Evolutionary conservation across 2,888 invertebrate species (phyloP).

Genomic region (Thera britannica): DNA sequence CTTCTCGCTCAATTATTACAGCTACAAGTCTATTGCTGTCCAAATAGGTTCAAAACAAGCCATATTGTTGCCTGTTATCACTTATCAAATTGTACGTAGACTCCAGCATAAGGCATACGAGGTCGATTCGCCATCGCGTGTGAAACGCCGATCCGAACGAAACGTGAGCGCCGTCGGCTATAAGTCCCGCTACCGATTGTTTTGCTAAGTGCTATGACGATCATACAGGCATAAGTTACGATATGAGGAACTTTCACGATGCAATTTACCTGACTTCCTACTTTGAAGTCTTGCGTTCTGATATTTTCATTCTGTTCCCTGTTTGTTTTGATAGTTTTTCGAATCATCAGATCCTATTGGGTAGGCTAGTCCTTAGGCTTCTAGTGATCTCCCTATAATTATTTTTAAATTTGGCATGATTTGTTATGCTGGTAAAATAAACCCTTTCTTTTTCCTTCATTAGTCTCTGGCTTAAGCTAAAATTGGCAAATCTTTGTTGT

Average conservation of each 20-base stretch:
- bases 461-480: neutral
- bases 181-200: conserved; percentile 77
- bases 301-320: neutral
- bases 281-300: conserved; percentile 1
- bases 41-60: neutral
- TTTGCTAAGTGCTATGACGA: conserved; percentile 67
- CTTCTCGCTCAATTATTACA: too few relatives aligned
- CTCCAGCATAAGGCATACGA: conserved; percentile 20
- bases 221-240: conserved; percentile 44
- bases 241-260: conserved; percentile 30
- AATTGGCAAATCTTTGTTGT: too few relatives aligned
- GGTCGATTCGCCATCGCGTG: conserved; percentile 57
- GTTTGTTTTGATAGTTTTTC: neutral
- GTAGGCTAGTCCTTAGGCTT: too few relatives aligned
- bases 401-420: too few relatives aligned
- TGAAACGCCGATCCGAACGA: conserved; percentile 57
- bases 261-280: conserved; percentile 32
- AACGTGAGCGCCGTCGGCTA: conserved; percentile 74
- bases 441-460: neutral
- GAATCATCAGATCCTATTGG: neutral
- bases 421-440: too few relatives aligned
- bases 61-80: conserved; percentile 5
- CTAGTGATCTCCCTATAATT: too few relatives aligned
- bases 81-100: conserved; percentile 14
- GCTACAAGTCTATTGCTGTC: too few relatives aligned